Evolutionary conservation across 2,797 vertebrate genomes (phyloP).

Genomic region (Hippoglossus hippoglossus): DNA sequence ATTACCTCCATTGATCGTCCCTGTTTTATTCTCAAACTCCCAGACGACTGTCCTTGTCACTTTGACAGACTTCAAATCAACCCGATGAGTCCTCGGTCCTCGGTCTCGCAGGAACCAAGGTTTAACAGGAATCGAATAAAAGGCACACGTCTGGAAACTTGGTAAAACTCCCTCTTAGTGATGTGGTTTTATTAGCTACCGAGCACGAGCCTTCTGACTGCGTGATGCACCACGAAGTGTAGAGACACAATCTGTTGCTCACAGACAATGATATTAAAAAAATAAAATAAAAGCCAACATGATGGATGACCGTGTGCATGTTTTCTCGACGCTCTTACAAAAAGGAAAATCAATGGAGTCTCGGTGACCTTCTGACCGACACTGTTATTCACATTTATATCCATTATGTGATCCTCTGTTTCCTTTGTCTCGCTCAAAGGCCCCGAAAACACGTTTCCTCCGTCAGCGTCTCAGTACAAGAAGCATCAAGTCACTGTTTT

Average conservation of each 20-base stretch:
- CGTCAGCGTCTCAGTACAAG: background rate
- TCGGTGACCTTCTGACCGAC: background rate
- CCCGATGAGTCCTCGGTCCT: background rate
- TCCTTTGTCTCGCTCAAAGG: background rate
- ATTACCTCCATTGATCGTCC: constrained; percentile 22
- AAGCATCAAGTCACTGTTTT: too few relatives aligned
- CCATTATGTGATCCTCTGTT: background rate
- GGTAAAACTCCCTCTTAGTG: background rate
- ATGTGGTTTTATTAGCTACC: too few relatives aligned
- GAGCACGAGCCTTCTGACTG: background rate
- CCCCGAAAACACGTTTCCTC: background rate
- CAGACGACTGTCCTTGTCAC: background rate
- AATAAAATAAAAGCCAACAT: background rate
- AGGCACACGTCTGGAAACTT: background rate
- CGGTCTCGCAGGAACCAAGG: background rate
- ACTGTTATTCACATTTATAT: background rate
- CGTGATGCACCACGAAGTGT: background rate
- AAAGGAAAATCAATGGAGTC: background rate
- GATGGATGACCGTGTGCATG: background rate
- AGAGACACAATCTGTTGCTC: too few relatives aligned
- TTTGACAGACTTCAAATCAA: constrained; percentile 1
- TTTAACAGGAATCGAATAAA: background rate
- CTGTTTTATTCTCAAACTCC: constrained; percentile 6
- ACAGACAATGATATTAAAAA: background rate
- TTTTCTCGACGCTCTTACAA: background rate